These are phyloP conservation scores for Sebastolobus altivelis DNA, from an alignment of 2,797 vertebrate species.

Conservation along the genomic window DNA sequence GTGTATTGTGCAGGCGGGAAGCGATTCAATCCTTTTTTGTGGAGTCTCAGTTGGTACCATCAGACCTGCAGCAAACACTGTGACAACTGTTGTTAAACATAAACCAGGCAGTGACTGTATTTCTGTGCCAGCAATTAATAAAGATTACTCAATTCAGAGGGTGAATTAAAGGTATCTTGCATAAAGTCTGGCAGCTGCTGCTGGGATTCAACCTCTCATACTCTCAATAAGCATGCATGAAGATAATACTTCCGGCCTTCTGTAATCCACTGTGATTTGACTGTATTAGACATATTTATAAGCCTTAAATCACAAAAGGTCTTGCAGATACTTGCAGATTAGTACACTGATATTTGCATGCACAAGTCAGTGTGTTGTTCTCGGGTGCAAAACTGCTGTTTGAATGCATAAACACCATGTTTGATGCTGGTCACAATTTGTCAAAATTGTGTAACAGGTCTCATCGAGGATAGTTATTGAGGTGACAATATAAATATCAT, in stretches of 20 bases:
- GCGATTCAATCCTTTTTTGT: background rate
- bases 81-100: no score
- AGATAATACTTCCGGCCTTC: background rate
- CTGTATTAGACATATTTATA: background rate
- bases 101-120: no score
- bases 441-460: background rate
- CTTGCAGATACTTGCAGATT: background rate
- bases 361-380: background rate
- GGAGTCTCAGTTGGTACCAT: background rate
- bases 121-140: no score
- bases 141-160: background rate
- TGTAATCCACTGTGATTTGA: background rate
- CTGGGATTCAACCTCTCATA: background rate
- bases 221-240: background rate
- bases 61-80: no score
- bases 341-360: background rate
- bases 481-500: background rate
- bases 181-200: background rate
- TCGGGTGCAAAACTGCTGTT: background rate
- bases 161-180: slow-evolving; percentile 7
- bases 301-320: background rate
- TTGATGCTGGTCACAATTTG: background rate
- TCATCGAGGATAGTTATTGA: background rate
- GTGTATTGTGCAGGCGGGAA: background rate
- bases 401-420: background rate